Conservation (phyloP, 2,113 vertebrate genomes). For the Embiotoca jacksoni region DNA sequence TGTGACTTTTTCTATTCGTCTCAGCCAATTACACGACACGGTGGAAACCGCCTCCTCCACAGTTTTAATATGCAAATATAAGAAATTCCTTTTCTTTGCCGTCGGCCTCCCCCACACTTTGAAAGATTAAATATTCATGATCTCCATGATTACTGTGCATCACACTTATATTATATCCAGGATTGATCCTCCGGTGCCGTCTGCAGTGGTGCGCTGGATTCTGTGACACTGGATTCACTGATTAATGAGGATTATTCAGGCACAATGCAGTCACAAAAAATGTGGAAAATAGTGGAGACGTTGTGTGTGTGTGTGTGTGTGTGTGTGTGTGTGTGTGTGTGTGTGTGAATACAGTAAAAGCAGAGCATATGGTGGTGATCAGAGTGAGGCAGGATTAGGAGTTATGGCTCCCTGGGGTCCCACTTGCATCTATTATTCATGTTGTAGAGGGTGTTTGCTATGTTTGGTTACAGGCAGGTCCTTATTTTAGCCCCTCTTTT, state of each 20-base stretch:
- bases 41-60: conserved; percentile 57
- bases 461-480: conserved; percentile 56
- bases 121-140: conserved; percentile 73
- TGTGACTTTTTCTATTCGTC: conserved; percentile 32
- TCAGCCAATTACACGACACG: conserved; percentile 21
- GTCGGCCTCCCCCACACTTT: conserved; percentile 40
- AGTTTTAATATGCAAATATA: conserved; percentile 69
- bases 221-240: conserved; percentile 6
- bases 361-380: conserved; percentile 73
- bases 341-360: conserved; percentile 31
- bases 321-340: not conserved
- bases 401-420: conserved; percentile 67
- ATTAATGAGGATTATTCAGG: conserved; percentile 29
- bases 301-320: not conserved
- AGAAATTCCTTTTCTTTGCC: conserved; percentile 45
- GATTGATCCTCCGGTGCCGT: not conserved
- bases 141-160: conserved; percentile 52
- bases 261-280: not conserved
- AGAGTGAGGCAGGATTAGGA: conserved; percentile 57
- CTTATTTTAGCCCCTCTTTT: conserved; percentile 20
- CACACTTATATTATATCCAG: conserved; percentile 18
- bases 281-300: not conserved
- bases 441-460: conserved; percentile 44
- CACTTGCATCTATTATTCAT: conserved; percentile 79
- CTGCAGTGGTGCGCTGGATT: not conserved